Conservation (phyloP, 2,888 invertebrate species). For the Apamea monoglypha region DNA sequence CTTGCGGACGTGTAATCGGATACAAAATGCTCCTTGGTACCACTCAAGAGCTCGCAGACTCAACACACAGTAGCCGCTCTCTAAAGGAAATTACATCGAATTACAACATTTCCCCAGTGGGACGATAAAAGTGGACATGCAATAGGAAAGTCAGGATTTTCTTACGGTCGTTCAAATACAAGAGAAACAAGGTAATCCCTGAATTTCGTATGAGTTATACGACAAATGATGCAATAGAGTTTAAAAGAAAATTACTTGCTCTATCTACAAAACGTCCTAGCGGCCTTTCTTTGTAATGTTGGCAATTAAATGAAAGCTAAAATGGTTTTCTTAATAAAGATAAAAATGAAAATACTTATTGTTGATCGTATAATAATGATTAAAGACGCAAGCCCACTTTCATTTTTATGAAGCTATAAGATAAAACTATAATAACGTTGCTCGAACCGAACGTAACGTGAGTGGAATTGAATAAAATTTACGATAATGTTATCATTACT, state of each 20-base stretch:
- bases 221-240: conserved; percentile 52
- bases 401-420: conserved; percentile 63
- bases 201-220: conserved; percentile 69
- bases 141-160: conserved; percentile 66
- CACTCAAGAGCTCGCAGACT: conserved; percentile 75
- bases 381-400: conserved; percentile 42
- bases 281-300: conserved; percentile 10
- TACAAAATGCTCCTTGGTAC: conserved; percentile 81
- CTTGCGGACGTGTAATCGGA: conserved; percentile 84
- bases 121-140: conserved; percentile 71
- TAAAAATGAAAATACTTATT: conserved; percentile 46
- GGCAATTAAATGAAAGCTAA: conserved; percentile 25
- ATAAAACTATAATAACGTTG: conserved; percentile 55
- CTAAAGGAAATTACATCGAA: conserved; percentile 79
- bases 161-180: conserved; percentile 63
- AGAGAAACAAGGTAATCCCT: conserved; percentile 60
- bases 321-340: conserved; percentile 41
- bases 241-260: conserved; percentile 46
- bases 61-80: conserved; percentile 75
- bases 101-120: conserved; percentile 75
- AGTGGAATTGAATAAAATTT: conserved; percentile 76
- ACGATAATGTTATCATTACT: conserved; percentile 75
- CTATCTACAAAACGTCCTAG: conserved; percentile 46
- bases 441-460: conserved; percentile 61
- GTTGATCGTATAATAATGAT: conserved; percentile 50